These are phyloP conservation scores for Sitta europaea DNA, from an alignment of 2,113 vertebrate species.

Conservation along the genomic window DNA sequence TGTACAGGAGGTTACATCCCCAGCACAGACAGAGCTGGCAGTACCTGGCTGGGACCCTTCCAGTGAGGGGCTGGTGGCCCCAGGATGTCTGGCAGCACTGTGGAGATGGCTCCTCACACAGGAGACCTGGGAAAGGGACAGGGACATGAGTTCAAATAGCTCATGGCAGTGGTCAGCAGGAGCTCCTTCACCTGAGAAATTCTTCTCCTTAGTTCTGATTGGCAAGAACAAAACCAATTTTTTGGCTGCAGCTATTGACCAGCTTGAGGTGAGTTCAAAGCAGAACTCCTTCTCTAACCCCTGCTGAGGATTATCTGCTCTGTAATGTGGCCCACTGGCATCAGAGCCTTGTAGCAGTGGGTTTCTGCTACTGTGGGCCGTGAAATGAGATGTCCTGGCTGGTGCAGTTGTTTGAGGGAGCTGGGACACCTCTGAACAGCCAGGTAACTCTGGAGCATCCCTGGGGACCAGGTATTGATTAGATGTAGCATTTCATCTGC, in stretches of 20 bases:
- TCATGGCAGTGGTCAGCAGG: not conserved
- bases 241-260: not conserved
- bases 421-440: not conserved
- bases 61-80: rapidly evolving
- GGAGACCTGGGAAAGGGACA: not conserved
- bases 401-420: not conserved
- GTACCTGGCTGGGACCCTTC: not conserved
- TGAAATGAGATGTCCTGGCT: not conserved
- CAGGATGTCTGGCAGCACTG: not conserved
- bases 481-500: not conserved
- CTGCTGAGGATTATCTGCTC: not conserved
- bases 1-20: not conserved
- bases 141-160: not conserved
- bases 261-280: not conserved
- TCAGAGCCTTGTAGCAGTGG: not conserved
- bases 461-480: not conserved
- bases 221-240: not conserved
- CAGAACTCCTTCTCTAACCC: not conserved
- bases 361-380: not conserved
- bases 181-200: not conserved
- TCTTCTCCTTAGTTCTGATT: not conserved
- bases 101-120: not conserved
- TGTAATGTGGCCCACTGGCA: not conserved
- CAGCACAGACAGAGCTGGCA: not conserved
- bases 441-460: not conserved